Percentiles rank a stretch among this genome's conserved stretches.
These are phyloP conservation scores for Gymnosoma rotundatum DNA, from an alignment of 2,888 invertebrate species.

Conservation along the genomic window DNA sequence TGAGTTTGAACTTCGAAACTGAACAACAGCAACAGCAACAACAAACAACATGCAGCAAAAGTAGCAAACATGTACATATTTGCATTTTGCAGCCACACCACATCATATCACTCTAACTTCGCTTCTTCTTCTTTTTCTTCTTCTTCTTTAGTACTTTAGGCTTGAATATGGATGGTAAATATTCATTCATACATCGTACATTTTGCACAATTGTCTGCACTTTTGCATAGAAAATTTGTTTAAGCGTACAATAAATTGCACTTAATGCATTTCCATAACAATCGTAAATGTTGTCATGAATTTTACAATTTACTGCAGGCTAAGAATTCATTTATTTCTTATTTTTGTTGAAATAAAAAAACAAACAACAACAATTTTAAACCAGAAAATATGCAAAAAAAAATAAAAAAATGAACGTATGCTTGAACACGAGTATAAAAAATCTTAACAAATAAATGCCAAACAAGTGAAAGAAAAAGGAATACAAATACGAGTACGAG, in stretches of 20 bases:
- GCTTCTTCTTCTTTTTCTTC: not conserved
- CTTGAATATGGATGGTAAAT: conserved; percentile 16
- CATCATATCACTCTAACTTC: not conserved
- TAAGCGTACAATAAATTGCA: conserved; percentile 69
- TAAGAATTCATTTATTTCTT: conserved; percentile 64
- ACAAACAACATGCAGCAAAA: conserved; percentile 35
- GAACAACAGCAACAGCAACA: conserved; percentile 22
- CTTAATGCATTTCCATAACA: conserved; percentile 73
- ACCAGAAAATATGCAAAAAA: conserved; percentile 30
- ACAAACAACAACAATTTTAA: conserved; percentile 29
- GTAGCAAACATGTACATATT: conserved; percentile 45
- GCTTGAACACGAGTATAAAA: not conserved
- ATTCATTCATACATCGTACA: not conserved
- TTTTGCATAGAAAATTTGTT: conserved; percentile 63
- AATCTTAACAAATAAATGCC: conserved; percentile 42
- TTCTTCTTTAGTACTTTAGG: not conserved
- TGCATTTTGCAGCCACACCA: conserved; percentile 39
- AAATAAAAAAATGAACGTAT: not conserved
- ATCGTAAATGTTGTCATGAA: conserved; percentile 81
- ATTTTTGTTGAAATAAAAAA: conserved; percentile 12
- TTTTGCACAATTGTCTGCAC: conserved; percentile 49
- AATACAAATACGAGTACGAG: not conserved
- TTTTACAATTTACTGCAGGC: conserved; percentile 70
- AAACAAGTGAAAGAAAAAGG: conserved; percentile 26
- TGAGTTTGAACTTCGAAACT: conserved; percentile 55